phyloP scores from a whole-genome alignment of 2,797 vertebrate species.

The Avahi laniger region DNA sequence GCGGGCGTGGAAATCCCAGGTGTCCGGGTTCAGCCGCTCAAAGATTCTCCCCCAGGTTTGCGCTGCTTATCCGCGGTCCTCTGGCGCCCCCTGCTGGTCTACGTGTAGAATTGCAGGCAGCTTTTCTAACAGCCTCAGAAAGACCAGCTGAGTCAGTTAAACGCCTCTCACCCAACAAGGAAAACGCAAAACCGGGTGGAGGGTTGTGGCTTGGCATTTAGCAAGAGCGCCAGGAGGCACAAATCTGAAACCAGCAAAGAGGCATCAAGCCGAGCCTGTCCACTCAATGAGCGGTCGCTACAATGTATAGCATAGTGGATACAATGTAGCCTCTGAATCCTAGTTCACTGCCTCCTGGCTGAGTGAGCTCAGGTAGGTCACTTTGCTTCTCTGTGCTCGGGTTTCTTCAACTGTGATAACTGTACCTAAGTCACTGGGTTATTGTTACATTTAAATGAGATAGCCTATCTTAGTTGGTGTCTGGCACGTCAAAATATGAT shows the following conservation, averaged over 20 bases:
- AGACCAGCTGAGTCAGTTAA: rapidly evolving
- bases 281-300: background rate
- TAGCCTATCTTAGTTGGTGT: too few species aligned
- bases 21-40: rapidly evolving
- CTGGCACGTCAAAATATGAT: background rate
- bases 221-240: background rate
- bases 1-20: background rate
- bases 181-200: rapidly evolving
- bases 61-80: background rate
- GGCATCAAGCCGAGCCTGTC: rapidly evolving
- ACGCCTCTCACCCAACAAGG: rapidly evolving
- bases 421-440: background rate
- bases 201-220: rapidly evolving
- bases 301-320: rapidly evolving
- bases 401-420: background rate
- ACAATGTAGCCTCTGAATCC: background rate
- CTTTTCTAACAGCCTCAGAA: rapidly evolving
- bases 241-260: background rate
- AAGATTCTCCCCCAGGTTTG: rapidly evolving
- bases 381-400: background rate
- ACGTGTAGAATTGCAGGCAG: rapidly evolving
- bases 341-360: background rate
- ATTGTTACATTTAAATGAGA: background rate
- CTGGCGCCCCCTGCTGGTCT: background rate
- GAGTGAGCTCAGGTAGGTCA: background rate